Evolutionary conservation across 2,113 vertebrate genomes (phyloP).

Genomic region (Poeciliopsis occidentalis): DNA sequence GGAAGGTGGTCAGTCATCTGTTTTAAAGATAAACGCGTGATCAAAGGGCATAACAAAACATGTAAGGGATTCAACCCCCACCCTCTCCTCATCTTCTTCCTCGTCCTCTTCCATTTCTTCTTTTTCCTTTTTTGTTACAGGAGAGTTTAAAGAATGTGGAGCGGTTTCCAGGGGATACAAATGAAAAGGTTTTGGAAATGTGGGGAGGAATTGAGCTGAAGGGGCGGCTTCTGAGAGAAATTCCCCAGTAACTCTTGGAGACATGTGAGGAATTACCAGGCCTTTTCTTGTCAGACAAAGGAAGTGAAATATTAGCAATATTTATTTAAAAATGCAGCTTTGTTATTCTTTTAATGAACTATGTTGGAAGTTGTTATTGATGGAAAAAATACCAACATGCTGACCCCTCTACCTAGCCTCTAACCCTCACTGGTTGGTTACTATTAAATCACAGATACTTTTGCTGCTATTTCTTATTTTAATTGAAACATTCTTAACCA

Average conservation of each 20-base stretch:
- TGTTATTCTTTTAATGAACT: conserved; percentile 74
- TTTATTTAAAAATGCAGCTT: conserved; percentile 68
- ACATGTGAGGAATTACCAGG: conserved; percentile 79
- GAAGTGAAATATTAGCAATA: conserved; percentile 76
- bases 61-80: conserved; percentile 59
- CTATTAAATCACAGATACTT: conserved; percentile 44
- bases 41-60: conserved; percentile 83
- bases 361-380: conserved; percentile 73
- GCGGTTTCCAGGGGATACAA: conserved; percentile 87
- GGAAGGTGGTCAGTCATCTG: conserved; percentile 79
- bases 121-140: conserved; percentile 58
- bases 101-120: neutral
- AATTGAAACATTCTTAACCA: conserved; percentile 19
- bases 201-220: conserved; percentile 80
- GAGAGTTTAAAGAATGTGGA: conserved; percentile 82
- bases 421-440: conserved; percentile 59
- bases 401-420: conserved; percentile 66
- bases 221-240: conserved; percentile 80
- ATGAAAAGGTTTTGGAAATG: conserved; percentile 87
- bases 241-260: conserved; percentile 80
- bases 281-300: conserved; percentile 80
- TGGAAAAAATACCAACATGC: conserved; percentile 67
- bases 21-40: conserved; percentile 82
- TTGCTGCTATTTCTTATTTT: conserved; percentile 29
- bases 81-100: neutral